Conservation (phyloP, 2,797 vertebrate species). For the Neopelma chrysocephalum region DNA sequence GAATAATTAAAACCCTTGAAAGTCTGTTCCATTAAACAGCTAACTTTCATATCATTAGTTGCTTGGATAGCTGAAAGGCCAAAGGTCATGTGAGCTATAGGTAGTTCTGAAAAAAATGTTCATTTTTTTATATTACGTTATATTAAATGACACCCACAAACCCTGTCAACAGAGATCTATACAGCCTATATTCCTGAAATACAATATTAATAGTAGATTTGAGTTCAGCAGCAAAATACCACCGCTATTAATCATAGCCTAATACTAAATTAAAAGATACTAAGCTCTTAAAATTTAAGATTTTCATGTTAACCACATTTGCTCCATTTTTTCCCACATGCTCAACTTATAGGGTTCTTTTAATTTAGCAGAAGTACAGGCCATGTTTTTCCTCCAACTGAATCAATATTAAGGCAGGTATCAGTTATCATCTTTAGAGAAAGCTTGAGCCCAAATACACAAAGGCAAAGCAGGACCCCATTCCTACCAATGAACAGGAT, state of each 20-base stretch:
- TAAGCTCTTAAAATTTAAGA: background rate
- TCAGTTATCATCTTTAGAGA: background rate
- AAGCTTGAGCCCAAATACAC: background rate
- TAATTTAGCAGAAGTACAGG: background rate
- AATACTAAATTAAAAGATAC: slow-evolving; percentile 1
- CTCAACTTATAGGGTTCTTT: background rate
- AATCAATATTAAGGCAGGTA: background rate
- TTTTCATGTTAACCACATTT: background rate
- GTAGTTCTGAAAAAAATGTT: background rate
- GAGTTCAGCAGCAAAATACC: slow-evolving; percentile 3
- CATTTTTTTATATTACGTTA: background rate
- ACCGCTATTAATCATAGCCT: background rate
- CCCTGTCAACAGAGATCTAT: background rate
- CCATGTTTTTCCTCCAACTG: background rate
- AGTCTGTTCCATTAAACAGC: background rate
- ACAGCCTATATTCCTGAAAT: background rate
- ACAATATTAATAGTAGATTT: background rate
- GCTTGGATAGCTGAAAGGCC: background rate
- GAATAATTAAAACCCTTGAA: slow-evolving; percentile 40
- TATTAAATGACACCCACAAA: background rate
- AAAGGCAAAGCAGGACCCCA: background rate
- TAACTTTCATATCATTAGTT: background rate
- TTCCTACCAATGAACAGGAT: background rate
- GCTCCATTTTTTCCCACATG: background rate
- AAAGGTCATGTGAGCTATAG: background rate